Evolutionary conservation across 1,140 invertebrate genomes (phyloP).

Genomic region (Drosophila erecta): DNA sequence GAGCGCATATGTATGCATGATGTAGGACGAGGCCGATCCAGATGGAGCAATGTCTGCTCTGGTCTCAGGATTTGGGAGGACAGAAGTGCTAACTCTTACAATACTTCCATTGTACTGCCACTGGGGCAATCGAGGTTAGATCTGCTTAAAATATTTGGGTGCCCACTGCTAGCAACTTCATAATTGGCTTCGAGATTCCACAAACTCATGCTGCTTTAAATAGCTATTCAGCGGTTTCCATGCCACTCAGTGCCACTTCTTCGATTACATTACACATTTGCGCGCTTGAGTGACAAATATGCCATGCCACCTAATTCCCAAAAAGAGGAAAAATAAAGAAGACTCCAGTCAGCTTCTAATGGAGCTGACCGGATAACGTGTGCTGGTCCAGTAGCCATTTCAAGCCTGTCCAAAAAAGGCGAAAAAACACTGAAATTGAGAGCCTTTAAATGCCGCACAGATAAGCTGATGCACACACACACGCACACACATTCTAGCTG

Average conservation of each 20-base stretch:
- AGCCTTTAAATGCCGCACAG: conserved; percentile 41
- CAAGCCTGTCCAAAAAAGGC: not conserved
- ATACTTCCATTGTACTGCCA: too few relatives aligned
- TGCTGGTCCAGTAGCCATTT: conserved; percentile 19
- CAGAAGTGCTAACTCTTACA: too few relatives aligned
- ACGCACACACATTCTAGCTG: conserved; percentile 13
- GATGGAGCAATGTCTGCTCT: too few relatives aligned
- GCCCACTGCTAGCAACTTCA: too few relatives aligned
- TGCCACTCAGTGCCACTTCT: not conserved
- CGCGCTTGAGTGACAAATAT: conserved; percentile 5
- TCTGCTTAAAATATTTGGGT: too few relatives aligned
- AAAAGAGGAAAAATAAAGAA: not conserved
- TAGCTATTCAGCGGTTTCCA: not conserved
- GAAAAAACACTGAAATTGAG: not conserved
- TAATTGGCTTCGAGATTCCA: too few relatives aligned
- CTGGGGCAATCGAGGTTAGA: too few relatives aligned
- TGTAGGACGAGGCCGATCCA: too few relatives aligned
- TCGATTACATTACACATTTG: not conserved
- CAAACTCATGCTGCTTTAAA: too few relatives aligned
- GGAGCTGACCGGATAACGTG: conserved; percentile 25
- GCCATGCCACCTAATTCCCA: not conserved
- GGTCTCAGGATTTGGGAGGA: too few relatives aligned
- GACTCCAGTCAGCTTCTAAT: conserved; percentile 16
- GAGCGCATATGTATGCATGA: conserved; percentile 33
- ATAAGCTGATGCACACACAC: conserved; percentile 22